Base-by-base conservation (phyloP, 2,888 invertebrate species). In the Drosophila anceps region DNA sequence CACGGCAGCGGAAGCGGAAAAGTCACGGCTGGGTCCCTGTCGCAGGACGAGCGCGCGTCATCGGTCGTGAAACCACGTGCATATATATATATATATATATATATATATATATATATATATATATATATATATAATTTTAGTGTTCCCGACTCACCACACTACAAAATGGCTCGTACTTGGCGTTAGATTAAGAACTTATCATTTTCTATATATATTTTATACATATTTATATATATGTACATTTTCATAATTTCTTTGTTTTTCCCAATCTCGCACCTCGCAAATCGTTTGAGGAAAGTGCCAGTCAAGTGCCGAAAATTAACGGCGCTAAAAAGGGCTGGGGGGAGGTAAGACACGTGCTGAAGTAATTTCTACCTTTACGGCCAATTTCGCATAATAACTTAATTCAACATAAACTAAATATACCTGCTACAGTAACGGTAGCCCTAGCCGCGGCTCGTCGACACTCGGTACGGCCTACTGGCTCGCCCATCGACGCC, bases 261-360 rank as follows among this genome's bases (percentile, higher is more conserved):
- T 88, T n/a, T n/a, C n/a, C 37, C 94, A 98, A 97, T 97, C 98
- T 92, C 95, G 97, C 76, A 98, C 98, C 20, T 96, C 97, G 35
- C 98, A n/a, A 98, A 91, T 97, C 98, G 0, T 98, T 98, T 92
- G 98, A 98, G 93, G 98, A n/a, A 98, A 91, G 97, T 98, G 37
- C 94, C 98, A 98, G 98, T 51, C 97, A 97, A 94, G 97, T 98
- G 53, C 94, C 98, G 76, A 98, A 97, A 94, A 97, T 98, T 96
- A 97, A 95, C 90, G 96, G 97, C 71, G 97, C 97, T 77, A 97
- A 97, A 92, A 95, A 96, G 97, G 53, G 96, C 96, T 39, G 97
- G 98, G 39, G 97, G 94, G 97, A 98, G 95, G 98, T 97, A 93
- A 93, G 93, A 0, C 24, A 7, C 29, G 1, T 5, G 12, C 12